A percentile compares a stretch with the other conserved stretches of the same genome.
phyloP scores from a whole-genome alignment of 1,140 invertebrate genomes.

The Pomacea maculata region DNA sequence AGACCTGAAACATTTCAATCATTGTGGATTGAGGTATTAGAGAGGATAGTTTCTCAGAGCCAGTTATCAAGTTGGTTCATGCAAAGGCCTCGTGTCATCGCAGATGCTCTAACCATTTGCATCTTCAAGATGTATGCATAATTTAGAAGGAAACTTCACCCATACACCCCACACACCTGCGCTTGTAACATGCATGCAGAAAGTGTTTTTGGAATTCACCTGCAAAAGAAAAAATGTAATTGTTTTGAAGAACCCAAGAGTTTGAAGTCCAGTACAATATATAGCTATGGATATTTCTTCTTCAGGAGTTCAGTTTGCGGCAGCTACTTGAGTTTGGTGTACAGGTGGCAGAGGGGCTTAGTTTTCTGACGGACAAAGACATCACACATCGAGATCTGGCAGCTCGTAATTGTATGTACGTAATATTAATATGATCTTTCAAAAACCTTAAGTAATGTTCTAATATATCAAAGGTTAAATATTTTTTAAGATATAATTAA shows the following conservation, averaged over 20 bases:
- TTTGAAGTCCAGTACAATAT: neutral
- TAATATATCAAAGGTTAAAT: neutral
- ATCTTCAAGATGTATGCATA: neutral
- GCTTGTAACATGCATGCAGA: neutral
- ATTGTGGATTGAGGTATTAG: too few relatives aligned
- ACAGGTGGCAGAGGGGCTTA: conserved; percentile 94
- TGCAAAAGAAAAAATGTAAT: neutral
- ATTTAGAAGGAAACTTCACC: neutral
- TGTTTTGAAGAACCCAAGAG: neutral
- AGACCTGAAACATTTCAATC: too few relatives aligned
- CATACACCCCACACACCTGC: neutral
- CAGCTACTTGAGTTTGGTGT: conserved; percentile 81
- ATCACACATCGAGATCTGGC: conserved; percentile 97
- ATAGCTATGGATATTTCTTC: neutral
- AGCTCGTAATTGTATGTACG: conserved; percentile 79
- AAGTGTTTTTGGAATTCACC: neutral
- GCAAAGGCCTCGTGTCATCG: neutral
- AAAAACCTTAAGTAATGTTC: neutral
- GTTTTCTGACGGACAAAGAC: conserved; percentile 90
- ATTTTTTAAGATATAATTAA: neutral
- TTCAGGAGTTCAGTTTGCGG: conserved; percentile 37
- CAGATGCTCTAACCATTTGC: neutral
- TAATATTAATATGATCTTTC: neutral
- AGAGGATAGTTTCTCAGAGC: too few relatives aligned
- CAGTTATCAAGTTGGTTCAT: too few relatives aligned